These are phyloP conservation scores for Acanthosepion pharaonis DNA, from an alignment of 2,888 invertebrate genomes.

Conservation along the genomic window DNA sequence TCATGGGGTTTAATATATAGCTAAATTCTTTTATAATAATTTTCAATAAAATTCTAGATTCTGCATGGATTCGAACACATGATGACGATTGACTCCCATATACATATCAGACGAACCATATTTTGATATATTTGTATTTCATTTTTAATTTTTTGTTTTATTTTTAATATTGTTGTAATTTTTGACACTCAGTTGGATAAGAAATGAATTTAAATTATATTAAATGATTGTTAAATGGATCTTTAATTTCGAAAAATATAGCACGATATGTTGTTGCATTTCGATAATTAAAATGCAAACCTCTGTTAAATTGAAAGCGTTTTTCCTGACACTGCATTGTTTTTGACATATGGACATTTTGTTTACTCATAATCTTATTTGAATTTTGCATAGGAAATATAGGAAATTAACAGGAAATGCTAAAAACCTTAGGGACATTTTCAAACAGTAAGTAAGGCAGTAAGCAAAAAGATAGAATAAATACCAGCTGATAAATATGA, in stretches of 20 bases:
- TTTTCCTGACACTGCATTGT: neutral
- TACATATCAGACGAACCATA: no score
- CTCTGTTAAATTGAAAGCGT: neutral
- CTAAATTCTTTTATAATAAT: no score
- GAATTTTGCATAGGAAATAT: neutral
- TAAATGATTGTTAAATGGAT: neutral
- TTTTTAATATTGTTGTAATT: no score
- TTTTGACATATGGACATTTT: neutral
- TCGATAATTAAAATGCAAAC: neutral
- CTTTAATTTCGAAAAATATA: neutral
- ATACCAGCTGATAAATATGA: neutral
- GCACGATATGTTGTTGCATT: neutral
- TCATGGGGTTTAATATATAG: no score
- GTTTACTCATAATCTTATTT: neutral
- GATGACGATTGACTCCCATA: no score
- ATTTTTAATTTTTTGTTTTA: no score
- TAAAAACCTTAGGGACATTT: neutral
- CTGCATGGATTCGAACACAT: no score
- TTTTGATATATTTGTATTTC: no score
- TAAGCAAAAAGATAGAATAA: neutral
- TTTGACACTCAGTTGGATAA: no score
- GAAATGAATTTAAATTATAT: no score
- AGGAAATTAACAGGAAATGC: conserved; percentile 20
- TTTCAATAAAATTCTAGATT: no score
- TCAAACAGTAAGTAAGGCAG: neutral